Evolutionary conservation across 2,888 invertebrate species (phyloP).

Genomic region (Hemistola chrysoprasaria): DNA sequence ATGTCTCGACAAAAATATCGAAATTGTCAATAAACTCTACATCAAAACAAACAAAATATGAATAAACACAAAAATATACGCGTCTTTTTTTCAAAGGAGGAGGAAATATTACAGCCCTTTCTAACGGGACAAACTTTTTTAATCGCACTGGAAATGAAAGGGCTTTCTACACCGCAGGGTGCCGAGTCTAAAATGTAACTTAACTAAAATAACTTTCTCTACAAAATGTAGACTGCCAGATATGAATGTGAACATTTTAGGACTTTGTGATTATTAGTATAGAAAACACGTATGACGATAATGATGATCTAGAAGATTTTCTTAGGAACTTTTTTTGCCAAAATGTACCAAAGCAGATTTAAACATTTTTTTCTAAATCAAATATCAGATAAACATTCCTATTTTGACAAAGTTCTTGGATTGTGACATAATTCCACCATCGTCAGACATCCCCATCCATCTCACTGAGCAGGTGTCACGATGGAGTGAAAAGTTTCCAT

Average conservation of each 20-base stretch:
- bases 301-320: too few species aligned
- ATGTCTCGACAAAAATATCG: slow-evolving; percentile 37
- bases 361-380: too few species aligned
- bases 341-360: too few species aligned
- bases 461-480: slow-evolving; percentile 58
- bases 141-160: slow-evolving; percentile 56
- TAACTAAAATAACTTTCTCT: slow-evolving; percentile 37
- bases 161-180: slow-evolving; percentile 39
- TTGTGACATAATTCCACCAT: slow-evolving; percentile 11
- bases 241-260: too few species aligned
- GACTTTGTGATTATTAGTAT: slow-evolving; percentile 2
- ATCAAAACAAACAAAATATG: slow-evolving; percentile 35
- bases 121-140: slow-evolving; percentile 57
- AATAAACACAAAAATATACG: slow-evolving; percentile 36
- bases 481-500: slow-evolving; percentile 59
- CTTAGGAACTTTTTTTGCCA: too few species aligned
- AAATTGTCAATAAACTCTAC: slow-evolving; percentile 47
- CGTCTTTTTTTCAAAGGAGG: slow-evolving; percentile 35
- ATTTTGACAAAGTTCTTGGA: slow-evolving; percentile 5
- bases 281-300: too few species aligned
- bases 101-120: slow-evolving; percentile 42
- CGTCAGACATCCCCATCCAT: slow-evolving; percentile 51
- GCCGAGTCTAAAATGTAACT: slow-evolving; percentile 39
- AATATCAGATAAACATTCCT: too few species aligned
- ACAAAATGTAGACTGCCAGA: slow-evolving; percentile 15